Percentiles rank a stretch among this genome's conserved stretches.
phyloP scores from a whole-genome alignment of 2,113 vertebrate genomes.

The Gavia stellata region DNA sequence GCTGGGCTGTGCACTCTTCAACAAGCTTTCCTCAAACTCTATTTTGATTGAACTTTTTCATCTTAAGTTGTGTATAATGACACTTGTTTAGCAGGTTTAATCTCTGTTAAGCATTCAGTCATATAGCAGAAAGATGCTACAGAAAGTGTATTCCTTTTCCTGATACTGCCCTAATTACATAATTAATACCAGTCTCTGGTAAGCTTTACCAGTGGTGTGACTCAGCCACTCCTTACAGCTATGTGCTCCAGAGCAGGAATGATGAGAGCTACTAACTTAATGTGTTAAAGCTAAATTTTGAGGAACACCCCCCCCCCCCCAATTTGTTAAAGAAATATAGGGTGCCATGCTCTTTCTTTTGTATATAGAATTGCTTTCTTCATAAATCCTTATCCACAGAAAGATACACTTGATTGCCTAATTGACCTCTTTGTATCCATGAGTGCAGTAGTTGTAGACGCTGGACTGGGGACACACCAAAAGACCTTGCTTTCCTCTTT shows the following conservation, averaged over 20 bases:
- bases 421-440: neutral
- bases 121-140: neutral
- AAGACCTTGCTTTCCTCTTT: neutral
- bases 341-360: neutral
- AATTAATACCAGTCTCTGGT: neutral
- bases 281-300: neutral
- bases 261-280: neutral
- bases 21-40: neutral
- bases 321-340: neutral
- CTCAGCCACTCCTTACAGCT: neutral
- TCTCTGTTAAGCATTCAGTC: neutral
- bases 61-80: neutral
- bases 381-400: neutral
- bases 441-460: accelerated
- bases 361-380: neutral
- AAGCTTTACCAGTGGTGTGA: neutral
- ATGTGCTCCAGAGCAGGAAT: accelerated
- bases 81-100: neutral
- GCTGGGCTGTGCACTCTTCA: neutral
- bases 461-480: neutral
- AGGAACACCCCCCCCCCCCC: too few species aligned
- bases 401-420: neutral
- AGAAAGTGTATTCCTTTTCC: neutral
- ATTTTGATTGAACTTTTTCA: neutral
- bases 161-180: neutral